Evolutionary conservation across 2,797 vertebrate genomes (phyloP), one percentile per base, ranked within the genome.

Genomic region (Heteromormyrus szaboi): DNA sequence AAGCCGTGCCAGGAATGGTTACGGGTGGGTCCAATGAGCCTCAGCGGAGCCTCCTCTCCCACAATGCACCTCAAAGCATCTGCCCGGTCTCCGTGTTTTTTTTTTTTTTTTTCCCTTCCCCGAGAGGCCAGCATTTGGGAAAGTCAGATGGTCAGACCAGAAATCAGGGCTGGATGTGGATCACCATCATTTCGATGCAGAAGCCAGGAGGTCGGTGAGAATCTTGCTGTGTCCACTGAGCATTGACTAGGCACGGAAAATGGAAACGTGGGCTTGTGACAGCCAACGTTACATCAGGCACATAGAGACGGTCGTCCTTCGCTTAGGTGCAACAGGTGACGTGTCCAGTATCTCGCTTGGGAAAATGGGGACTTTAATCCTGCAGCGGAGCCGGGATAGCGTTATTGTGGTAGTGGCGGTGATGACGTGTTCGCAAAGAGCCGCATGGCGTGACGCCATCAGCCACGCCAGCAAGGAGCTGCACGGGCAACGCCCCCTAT

Each of bases 331-430:
- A 12, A 29, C 62, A 65, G 62, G 72, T 76, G 72, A 48, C 19
- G 4, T 51, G 41, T 48, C 7, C 11, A 9, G 11, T 22, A 84
- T 5, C 81, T 46, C 19, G 4, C 3, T 6, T 51, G 48, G 8
- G 33, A 44, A 53, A 29, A 81, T 29, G 12, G 51, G 53, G 44
- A 3, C 41, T 48, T 92, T 91, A 89, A 87, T 68, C 87, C 54
- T 25, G 41, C 85, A 54, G 54, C 0, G 22, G 72, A 65, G 90
- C 6, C 46, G 22, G 86, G 3, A 50, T 22, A 81, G 59, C 81
- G 89, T 90, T 86, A 90, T 90, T 88, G 1, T 90, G 89, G 91
- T n/a, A 89, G 89, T 87, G 86, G 87, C 53, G 91, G 62, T 9
- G 19, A 22, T 3, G 0, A 2, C 17, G 3, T 33, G 29, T 14